These are phyloP conservation scores for Leucoraja erinaceus DNA, from an alignment of 2,113 vertebrate species.

Conservation along the genomic window DNA sequence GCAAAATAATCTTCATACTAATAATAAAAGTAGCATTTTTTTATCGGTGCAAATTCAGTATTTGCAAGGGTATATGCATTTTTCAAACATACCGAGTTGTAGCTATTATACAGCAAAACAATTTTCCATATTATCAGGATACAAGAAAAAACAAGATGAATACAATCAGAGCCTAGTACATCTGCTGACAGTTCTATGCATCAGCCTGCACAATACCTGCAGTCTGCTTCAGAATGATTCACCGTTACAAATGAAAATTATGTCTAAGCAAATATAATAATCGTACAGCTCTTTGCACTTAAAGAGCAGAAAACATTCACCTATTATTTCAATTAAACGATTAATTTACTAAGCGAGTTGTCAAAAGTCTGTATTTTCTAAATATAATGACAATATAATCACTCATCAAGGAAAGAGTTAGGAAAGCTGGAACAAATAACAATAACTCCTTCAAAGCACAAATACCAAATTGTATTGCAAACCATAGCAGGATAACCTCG, in stretches of 20 bases:
- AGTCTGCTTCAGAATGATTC: constrained; percentile 22
- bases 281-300: neutral
- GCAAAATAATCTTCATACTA: neutral
- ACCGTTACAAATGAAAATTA: neutral
- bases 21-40: neutral
- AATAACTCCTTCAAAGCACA: neutral
- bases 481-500: constrained; percentile 32
- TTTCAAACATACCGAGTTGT: neutral
- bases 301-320: neutral
- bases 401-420: constrained; percentile 14
- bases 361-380: constrained; percentile 12
- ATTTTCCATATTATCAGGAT: neutral
- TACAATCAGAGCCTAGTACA: neutral
- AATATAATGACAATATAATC: neutral
- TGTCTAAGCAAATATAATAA: constrained; percentile 22
- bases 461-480: constrained; percentile 27
- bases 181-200: neutral
- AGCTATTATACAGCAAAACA: neutral
- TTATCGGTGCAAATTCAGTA: neutral
- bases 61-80: neutral
- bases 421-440: neutral
- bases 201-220: constrained; percentile 23
- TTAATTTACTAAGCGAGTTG: neutral
- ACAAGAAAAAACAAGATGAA: neutral
- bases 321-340: neutral